phyloP scores from a whole-genome alignment of 2,113 vertebrate species.

The Halichoeres trimaculatus region DNA sequence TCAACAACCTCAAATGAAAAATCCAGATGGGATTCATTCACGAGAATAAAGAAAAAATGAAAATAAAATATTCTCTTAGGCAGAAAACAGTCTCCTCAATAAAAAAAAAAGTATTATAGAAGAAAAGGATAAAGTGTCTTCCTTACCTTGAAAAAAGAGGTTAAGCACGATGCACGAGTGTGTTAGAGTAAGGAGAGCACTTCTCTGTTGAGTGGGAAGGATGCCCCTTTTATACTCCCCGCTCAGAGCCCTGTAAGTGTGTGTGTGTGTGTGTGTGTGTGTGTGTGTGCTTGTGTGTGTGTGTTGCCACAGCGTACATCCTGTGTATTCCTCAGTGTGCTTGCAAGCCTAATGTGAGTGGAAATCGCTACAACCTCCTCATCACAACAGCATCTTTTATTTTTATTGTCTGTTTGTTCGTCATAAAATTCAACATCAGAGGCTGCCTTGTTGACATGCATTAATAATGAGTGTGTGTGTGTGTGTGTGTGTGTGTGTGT shows the following conservation, averaged over 20 bases:
- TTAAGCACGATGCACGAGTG: conserved; percentile 56
- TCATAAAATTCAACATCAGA: conserved; percentile 38
- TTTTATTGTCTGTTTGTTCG: conserved; percentile 63
- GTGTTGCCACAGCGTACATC: conserved; percentile 39
- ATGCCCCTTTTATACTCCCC: conserved; percentile 79
- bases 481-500: neutral
- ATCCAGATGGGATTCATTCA: neutral
- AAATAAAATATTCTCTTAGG: neutral
- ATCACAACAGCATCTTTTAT: neutral
- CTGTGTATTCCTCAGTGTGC: conserved; percentile 45
- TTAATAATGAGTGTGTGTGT: conserved; percentile 11
- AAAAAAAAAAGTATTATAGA: neutral
- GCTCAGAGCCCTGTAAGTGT: conserved; percentile 52
- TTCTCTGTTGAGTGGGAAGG: conserved; percentile 73
- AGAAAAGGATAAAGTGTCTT: conserved; percentile 8
- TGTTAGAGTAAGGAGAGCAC: conserved; percentile 65
- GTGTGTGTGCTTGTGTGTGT: conserved; percentile 35
- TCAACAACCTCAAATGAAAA: neutral
- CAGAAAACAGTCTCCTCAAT: neutral
- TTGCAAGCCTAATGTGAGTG: conserved; percentile 13
- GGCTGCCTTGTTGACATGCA: conserved; percentile 7
- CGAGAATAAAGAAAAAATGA: neutral
- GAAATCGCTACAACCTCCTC: conserved; percentile 33
- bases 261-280: conserved; percentile 33
- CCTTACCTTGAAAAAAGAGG: conserved; percentile 75